phyloP scores from a whole-genome alignment of 2,113 vertebrate species.

The Paracanthobrama guichenoti region DNA sequence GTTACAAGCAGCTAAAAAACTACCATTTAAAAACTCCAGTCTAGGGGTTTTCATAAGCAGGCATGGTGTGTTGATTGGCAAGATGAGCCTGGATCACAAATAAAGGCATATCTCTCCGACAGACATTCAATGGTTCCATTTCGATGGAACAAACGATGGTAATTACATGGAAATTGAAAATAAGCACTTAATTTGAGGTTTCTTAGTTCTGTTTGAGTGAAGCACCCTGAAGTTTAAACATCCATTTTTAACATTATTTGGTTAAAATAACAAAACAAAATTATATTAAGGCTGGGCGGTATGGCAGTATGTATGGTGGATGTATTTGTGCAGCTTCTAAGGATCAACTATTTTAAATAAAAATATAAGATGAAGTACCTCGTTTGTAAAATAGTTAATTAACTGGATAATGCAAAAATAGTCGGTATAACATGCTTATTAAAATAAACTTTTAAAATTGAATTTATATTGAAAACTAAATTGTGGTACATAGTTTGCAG shows the following conservation, averaged over 20 bases:
- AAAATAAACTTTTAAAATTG: neutral
- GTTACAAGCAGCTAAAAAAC: conserved; percentile 31
- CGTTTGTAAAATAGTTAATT: neutral
- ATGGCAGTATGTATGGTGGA: neutral
- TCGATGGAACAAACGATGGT: conserved; percentile 6
- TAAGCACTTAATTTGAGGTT: conserved; percentile 51
- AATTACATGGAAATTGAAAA: conserved; percentile 24
- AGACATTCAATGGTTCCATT: conserved; percentile 47
- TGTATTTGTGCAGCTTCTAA: neutral
- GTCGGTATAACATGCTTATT: neutral
- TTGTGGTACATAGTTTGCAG: no score
- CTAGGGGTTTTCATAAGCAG: conserved; percentile 55
- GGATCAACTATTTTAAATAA: neutral
- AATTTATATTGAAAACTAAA: neutral
- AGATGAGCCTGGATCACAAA: conserved; percentile 54
- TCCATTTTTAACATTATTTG: neutral
- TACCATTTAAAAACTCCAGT: conserved; percentile 33
- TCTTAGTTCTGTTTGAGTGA: conserved; percentile 52
- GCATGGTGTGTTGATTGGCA: conserved; percentile 72
- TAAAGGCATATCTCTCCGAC: conserved; percentile 11
- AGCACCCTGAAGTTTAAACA: conserved; percentile 45
- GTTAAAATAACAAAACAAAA: neutral
- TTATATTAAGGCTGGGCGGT: neutral
- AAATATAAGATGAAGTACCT: neutral
- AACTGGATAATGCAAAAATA: neutral